These are phyloP conservation scores for Umimayanthus kanabou DNA, from an alignment of 92 coral and sea anemone genomes.

Conservation along the genomic window DNA sequence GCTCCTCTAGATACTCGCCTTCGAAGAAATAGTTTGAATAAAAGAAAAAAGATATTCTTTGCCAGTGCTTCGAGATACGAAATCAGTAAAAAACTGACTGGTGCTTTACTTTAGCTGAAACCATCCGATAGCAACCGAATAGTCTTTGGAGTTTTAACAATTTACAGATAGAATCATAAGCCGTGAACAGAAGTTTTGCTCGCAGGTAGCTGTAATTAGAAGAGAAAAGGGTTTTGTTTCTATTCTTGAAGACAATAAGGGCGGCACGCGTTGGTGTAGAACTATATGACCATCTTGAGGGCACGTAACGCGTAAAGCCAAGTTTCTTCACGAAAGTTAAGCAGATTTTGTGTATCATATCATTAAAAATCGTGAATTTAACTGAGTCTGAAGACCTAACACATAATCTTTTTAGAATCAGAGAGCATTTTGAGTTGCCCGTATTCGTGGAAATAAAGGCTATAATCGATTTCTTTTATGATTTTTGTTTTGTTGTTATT, in stretches of 20 bases:
- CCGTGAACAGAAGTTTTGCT: neutral
- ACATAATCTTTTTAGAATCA: neutral
- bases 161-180: neutral
- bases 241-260: constrained; percentile 1
- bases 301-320: neutral
- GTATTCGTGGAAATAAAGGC: neutral
- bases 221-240: constrained; percentile 9
- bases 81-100: neutral
- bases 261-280: constrained; percentile 15
- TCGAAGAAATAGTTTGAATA: neutral
- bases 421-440: neutral
- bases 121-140: neutral
- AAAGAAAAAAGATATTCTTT: neutral
- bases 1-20: neutral
- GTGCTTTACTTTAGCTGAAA: neutral
- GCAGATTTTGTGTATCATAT: neutral
- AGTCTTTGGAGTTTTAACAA: neutral
- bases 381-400: neutral
- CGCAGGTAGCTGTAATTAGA: neutral
- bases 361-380: neutral
- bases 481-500: neutral
- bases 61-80: neutral
- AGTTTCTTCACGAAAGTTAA: neutral
- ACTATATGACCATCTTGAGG: neutral
- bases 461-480: constrained; percentile 42